These are phyloP conservation scores for Thaleichthys pacificus DNA, from an alignment of 2,797 vertebrate species.

Conservation along the genomic window DNA sequence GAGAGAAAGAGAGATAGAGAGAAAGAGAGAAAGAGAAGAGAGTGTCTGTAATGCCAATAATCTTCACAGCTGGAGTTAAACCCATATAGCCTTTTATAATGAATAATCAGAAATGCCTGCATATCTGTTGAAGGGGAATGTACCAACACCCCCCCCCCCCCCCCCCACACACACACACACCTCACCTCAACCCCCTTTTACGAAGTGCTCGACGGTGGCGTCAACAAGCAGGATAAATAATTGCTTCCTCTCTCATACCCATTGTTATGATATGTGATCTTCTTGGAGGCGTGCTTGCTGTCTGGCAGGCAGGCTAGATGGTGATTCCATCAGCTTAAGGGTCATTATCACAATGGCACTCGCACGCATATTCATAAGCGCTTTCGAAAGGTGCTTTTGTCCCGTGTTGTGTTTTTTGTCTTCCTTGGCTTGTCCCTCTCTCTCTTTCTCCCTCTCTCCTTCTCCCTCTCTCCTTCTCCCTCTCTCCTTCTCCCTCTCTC, in stretches of 20 bases:
- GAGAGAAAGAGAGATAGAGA: no score
- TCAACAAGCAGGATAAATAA: constrained; percentile 58
- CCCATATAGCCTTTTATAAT: constrained; percentile 46
- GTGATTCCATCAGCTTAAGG: constrained; percentile 36
- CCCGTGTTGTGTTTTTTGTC: constrained; percentile 3
- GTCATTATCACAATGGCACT: constrained; percentile 45
- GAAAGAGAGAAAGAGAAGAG: not conserved
- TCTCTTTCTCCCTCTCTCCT: no score
- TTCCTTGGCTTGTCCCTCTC: no score
- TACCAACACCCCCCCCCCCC: not conserved
- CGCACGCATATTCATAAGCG: constrained; percentile 33
- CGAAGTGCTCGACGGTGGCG: constrained; percentile 38
- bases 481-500: not conserved
- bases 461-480: no score
- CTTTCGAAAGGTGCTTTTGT: constrained; percentile 35
- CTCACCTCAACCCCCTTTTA: constrained; percentile 42
- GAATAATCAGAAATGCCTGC: constrained; percentile 38
- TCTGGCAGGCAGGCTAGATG: constrained; percentile 32
- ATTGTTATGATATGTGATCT: constrained; percentile 42
- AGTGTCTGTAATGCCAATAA: constrained; percentile 51
- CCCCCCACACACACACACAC: constrained; percentile 21
- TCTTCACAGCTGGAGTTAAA: constrained; percentile 55
- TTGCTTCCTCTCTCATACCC: constrained; percentile 44
- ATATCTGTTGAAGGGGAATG: constrained; percentile 28
- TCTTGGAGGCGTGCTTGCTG: constrained; percentile 24